These are phyloP conservation scores for western clawed frog (Xenopus tropicalis) DNA, from an alignment of 2,113 vertebrate species.

Conservation along the genomic window UCB_Xtro_10.0 CM004448.2:52710001-52710500, in stretches of 20 bases:
- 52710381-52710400: slow-evolving; percentile 4
- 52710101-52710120: too few relatives aligned
- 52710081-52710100: too few relatives aligned
- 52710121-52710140: too few relatives aligned
- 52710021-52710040: too few relatives aligned
- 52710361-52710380: not conserved
- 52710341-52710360: not conserved
- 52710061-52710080: too few relatives aligned
- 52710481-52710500: not conserved
- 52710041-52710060: too few relatives aligned
- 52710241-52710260: not conserved
- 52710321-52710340: slow-evolving; percentile 1
- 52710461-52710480: slow-evolving; percentile 12
- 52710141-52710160: too few relatives aligned
- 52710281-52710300: not conserved
- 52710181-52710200: too few relatives aligned
- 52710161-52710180: too few relatives aligned
- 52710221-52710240: too few relatives aligned
- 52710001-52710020: too few relatives aligned
- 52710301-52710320: not conserved
- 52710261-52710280: not conserved
- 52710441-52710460: slow-evolving; percentile 6
- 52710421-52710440: slow-evolving; percentile 12
- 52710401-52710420: not conserved
- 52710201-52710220: too few relatives aligned